A percentile compares a stretch with the other conserved stretches of the same genome.
phyloP scores from a whole-genome alignment of 1,140 invertebrate species.

The Tachypleus tridentatus region DNA sequence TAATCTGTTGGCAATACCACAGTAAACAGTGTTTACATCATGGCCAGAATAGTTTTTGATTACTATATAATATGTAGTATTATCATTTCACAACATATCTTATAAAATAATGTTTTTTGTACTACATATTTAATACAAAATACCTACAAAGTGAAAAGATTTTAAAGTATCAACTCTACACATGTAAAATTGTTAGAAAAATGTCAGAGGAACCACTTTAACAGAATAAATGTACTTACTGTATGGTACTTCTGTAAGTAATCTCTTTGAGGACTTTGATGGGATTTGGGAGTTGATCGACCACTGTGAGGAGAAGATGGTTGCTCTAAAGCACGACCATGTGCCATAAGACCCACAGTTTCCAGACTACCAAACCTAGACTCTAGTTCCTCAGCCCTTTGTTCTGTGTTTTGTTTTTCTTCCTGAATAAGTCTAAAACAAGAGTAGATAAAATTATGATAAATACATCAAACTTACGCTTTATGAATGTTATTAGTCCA shows the following conservation, averaged over 20 bases:
- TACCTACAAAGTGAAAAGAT: not conserved
- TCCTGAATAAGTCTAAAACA: slow-evolving; percentile 74
- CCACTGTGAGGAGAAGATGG: slow-evolving; percentile 63
- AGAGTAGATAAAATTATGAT: not conserved
- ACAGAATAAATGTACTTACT: too few species aligned
- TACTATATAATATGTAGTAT: too few species aligned
- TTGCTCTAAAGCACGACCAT: slow-evolving; percentile 53
- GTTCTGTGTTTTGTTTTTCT: slow-evolving; percentile 93
- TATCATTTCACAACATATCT: too few species aligned
- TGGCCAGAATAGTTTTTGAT: too few species aligned
- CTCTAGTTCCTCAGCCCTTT: slow-evolving; percentile 91
- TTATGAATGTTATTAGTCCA: too few species aligned
- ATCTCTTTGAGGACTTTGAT: slow-evolving; percentile 60
- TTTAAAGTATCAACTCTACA: slow-evolving; percentile 1
- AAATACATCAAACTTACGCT: too few species aligned
- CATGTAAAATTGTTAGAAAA: too few species aligned
- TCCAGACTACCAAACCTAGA: slow-evolving; percentile 89
- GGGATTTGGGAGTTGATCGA: slow-evolving; percentile 62
- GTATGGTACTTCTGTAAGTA: slow-evolving; percentile 73
- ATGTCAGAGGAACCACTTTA: slow-evolving; percentile 3
- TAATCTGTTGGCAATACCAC: too few species aligned
- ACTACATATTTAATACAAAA: not conserved
- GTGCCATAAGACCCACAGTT: slow-evolving; percentile 73
- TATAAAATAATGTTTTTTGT: too few species aligned
- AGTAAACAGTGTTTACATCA: too few species aligned